These are phyloP conservation scores for Atherix ibis DNA, from an alignment of 2,888 invertebrate genomes.

Conservation along the genomic window DNA sequence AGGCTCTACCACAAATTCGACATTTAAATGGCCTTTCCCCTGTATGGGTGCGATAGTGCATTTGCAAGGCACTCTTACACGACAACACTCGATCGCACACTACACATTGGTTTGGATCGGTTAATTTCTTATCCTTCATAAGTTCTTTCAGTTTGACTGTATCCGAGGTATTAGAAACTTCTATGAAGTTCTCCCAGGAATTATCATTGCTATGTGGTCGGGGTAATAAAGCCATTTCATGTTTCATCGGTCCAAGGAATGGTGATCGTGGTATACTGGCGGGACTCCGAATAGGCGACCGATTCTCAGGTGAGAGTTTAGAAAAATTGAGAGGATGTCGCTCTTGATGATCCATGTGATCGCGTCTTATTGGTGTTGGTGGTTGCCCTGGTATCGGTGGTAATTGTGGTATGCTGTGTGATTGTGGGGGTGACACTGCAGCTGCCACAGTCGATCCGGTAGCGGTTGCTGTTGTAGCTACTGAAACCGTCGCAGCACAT, in stretches of 20 bases:
- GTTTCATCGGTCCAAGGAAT: constrained; percentile 30
- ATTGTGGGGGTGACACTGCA: constrained; percentile 34
- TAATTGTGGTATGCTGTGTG: constrained; percentile 24
- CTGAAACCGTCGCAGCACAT: constrained; percentile 23
- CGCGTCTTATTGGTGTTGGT: constrained; percentile 25
- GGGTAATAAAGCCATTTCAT: constrained; percentile 38
- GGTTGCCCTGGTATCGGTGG: constrained; percentile 26
- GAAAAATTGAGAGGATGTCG: constrained; percentile 22
- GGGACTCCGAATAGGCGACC: constrained; percentile 29
- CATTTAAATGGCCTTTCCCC: constrained; percentile 75
- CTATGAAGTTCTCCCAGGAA: constrained; percentile 95
- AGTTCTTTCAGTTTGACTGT: constrained; percentile 91
- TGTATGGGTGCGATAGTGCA: constrained; percentile 64
- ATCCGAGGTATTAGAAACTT: constrained; percentile 75
- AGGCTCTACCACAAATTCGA: constrained; percentile 91
- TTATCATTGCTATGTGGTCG: constrained; percentile 86
- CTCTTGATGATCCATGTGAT: constrained; percentile 15
- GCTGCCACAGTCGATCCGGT: constrained; percentile 27
- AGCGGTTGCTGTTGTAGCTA: constrained; percentile 39
- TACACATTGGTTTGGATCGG: constrained; percentile 97
- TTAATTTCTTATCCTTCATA: constrained; percentile 90
- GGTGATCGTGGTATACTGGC: constrained; percentile 30
- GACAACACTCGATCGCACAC: constrained; percentile 93
- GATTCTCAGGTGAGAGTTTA: constrained; percentile 26
- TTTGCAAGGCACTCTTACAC: constrained; percentile 93